Evolutionary conservation across 2,888 invertebrate species (phyloP), one percentile per base, ranked within the genome.

Genomic region (Urechis unicinctus): DNA sequence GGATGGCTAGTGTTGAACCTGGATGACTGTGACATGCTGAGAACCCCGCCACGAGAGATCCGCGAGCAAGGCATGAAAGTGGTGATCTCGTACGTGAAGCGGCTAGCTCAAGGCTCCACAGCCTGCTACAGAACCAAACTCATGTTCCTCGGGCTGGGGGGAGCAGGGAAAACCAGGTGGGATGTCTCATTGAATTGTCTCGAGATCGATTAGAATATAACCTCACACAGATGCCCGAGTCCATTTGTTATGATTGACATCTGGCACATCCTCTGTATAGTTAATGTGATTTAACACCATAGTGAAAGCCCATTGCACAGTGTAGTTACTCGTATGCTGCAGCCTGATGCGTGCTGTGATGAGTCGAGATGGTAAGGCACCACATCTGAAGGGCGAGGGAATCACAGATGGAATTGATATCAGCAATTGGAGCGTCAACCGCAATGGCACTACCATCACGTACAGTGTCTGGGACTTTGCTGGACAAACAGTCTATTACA

Each of bases 91-190:
- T 78, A 74, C 63, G 60, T 78, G 49, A 68, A 68, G 49, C 65
- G 76, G 17, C 63, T 77, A 1, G 56, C 65, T 2, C 67, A 66
- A 50, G 77, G 78, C 2, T 69, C 70, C 3, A 68, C 68, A 3
- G 59, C 63, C 4, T 75, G 77, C 57, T 71, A 69, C 55, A 59
- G 76, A 51, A 78, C 77, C 21, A 78, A 78, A 58, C 68, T 78
- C 17, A 78, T 78, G 78, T 63, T 77, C 60, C 76, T 77, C 1
- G 78, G 78, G 17, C 68, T 77, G 3, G 77, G 78, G n/a, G 78
- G 77, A 21, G 78, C 75, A n/a, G 77, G 77, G 3, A 78, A 78
- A 63, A 77, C 77, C 42, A 75, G 73, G 73, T 74, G n/a, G n/a
- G n/a, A n/a, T n/a, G n/a, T n/a, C n/a, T n/a, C n/a, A n/a, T n/a